These are phyloP conservation scores for Tipula confusa DNA, from an alignment of 2,888 invertebrate genomes.

Conservation along the genomic window DNA sequence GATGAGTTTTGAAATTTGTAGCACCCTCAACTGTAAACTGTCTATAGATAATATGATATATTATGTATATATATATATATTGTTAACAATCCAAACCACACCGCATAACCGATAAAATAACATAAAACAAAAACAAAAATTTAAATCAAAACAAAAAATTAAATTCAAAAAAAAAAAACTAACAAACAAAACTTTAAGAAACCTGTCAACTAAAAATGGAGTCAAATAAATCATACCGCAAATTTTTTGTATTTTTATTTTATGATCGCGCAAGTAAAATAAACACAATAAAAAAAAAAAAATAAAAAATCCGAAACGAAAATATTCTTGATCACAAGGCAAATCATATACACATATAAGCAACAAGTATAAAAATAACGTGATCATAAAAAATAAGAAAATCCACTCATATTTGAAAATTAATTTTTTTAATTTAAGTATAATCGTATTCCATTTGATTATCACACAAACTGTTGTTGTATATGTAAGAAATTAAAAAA, in stretches of 20 bases:
- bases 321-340: background rate
- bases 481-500: background rate
- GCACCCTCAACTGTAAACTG: too few relatives aligned
- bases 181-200: background rate
- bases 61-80: background rate
- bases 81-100: background rate
- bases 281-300: background rate
- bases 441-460: background rate
- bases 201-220: constrained; percentile 25
- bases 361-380: background rate
- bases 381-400: background rate
- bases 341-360: background rate
- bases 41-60: too few relatives aligned
- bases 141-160: background rate
- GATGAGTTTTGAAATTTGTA: too few relatives aligned
- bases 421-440: constrained; percentile 8
- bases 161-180: background rate
- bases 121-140: background rate
- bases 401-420: background rate
- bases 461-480: background rate
- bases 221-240: constrained; percentile 12
- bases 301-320: background rate
- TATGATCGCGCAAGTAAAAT: background rate
- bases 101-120: background rate
- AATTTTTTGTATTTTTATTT: background rate